Evolutionary conservation across 2,113 vertebrate species (phyloP).

Genomic region (Pterophyllum scalare): DNA sequence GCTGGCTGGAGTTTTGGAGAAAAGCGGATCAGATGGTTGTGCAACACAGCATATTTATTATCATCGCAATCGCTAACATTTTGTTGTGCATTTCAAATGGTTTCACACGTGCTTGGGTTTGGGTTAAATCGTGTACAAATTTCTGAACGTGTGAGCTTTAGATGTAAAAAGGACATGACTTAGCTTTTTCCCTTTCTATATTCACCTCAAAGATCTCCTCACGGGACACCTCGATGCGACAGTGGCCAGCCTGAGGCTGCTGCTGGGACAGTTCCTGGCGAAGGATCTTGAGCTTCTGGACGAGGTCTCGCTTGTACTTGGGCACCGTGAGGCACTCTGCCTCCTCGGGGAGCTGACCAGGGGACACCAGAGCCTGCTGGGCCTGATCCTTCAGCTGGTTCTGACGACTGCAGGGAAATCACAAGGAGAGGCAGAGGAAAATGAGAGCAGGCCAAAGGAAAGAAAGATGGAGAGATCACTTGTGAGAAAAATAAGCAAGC

Average conservation of each 20-base stretch:
- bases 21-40: not conserved
- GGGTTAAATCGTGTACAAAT: not conserved
- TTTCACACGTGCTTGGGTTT: slow-evolving; percentile 1
- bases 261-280: slow-evolving; percentile 96
- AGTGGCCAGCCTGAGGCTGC: slow-evolving; percentile 98
- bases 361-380: slow-evolving; percentile 86
- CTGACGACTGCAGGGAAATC: slow-evolving; percentile 83
- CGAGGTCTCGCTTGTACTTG: slow-evolving; percentile 95
- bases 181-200: not conserved
- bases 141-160: slow-evolving; percentile 1
- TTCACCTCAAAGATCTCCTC: slow-evolving; percentile 99
- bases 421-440: not conserved
- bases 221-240: slow-evolving; percentile 97
- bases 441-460: not conserved
- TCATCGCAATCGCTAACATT: slow-evolving; percentile 3
- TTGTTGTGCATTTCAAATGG: slow-evolving; percentile 5
- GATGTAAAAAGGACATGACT: not conserved
- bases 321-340: slow-evolving; percentile 95
- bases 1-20: not conserved
- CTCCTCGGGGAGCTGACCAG: slow-evolving; percentile 90
- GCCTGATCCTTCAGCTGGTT: slow-evolving; percentile 91
- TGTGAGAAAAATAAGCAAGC: slow-evolving; percentile 13
- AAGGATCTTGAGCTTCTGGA: slow-evolving; percentile 98
- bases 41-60: not conserved
- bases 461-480: not conserved